Percentiles rank a stretch among this genome's conserved stretches.
These are phyloP conservation scores for Oceanodroma tethys DNA, from an alignment of 2,113 vertebrate species.

Conservation along the genomic window DNA sequence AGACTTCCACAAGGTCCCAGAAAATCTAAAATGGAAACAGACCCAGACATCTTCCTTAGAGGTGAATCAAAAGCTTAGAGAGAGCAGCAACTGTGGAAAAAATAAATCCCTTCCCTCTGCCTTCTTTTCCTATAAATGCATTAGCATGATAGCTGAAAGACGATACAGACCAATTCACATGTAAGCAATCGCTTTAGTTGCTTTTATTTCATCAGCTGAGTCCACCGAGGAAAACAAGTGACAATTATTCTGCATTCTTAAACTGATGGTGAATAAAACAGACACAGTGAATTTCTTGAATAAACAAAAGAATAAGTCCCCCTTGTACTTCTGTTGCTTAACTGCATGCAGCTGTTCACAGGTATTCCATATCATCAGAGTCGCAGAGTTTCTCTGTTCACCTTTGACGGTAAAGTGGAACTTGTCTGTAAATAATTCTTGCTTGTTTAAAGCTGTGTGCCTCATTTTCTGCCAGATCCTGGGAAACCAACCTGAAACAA, in stretches of 20 bases:
- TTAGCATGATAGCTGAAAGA: background rate
- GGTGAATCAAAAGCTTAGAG: background rate
- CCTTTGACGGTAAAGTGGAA: background rate
- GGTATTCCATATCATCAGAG: background rate
- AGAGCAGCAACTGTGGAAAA: background rate
- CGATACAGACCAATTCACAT: rapidly evolving
- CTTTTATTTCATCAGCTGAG: background rate
- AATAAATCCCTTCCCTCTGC: background rate
- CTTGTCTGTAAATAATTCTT: background rate
- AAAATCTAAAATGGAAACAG: background rate
- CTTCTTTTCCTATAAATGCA: background rate
- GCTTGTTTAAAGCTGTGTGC: background rate
- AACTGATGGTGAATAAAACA: background rate
- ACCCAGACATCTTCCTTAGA: background rate
- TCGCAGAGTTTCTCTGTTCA: background rate
- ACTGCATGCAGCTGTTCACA: background rate
- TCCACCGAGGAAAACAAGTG: background rate
- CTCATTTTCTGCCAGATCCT: background rate
- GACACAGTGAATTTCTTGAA: background rate
- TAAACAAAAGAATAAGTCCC: background rate
- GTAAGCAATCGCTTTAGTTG: background rate
- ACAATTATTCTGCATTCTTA: background rate
- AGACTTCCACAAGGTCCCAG: background rate
- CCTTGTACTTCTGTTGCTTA: background rate
- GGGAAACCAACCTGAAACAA: background rate